These are phyloP conservation scores for Polydrusus tereticollis DNA, from an alignment of 2,888 invertebrate species.

Conservation along the genomic window DNA sequence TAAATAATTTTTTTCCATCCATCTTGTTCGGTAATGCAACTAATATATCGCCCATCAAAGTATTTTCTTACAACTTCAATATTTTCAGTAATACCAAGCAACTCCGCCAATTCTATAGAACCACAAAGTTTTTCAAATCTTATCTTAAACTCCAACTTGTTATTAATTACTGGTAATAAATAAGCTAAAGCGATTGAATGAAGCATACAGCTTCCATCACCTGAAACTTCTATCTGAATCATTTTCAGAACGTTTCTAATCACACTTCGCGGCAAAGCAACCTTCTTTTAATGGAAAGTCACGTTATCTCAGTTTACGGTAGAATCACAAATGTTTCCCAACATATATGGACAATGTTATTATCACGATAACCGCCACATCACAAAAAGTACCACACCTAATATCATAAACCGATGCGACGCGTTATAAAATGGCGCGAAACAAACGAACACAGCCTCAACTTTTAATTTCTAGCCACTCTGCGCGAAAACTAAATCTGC, in stretches of 20 bases:
- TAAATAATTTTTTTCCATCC: not conserved
- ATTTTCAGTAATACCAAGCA: not conserved
- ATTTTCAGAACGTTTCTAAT: not conserved
- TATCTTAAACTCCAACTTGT: not conserved
- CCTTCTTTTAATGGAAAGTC: too few relatives aligned
- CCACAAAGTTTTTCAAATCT: not conserved
- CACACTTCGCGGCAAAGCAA: not conserved
- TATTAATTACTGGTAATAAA: not conserved
- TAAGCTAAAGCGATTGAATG: slow-evolving; percentile 10
- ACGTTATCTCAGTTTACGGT: too few relatives aligned
- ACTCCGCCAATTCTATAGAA: not conserved
- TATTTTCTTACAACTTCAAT: not conserved
- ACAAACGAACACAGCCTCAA: too few relatives aligned
- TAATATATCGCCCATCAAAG: not conserved
- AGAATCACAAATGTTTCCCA: too few relatives aligned
- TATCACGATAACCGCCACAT: too few relatives aligned
- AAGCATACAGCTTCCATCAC: slow-evolving; percentile 17
- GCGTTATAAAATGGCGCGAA: too few relatives aligned
- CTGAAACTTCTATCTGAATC: slow-evolving; percentile 4
- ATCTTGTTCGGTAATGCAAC: not conserved
- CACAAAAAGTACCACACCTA: too few relatives aligned
- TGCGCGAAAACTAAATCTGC: not conserved
- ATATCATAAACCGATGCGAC: too few relatives aligned
- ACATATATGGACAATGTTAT: too few relatives aligned
- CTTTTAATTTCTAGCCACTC: too few relatives aligned